phyloP scores from a whole-genome alignment of 2,113 vertebrate genomes.

The Hippocampus abdominalis region DNA sequence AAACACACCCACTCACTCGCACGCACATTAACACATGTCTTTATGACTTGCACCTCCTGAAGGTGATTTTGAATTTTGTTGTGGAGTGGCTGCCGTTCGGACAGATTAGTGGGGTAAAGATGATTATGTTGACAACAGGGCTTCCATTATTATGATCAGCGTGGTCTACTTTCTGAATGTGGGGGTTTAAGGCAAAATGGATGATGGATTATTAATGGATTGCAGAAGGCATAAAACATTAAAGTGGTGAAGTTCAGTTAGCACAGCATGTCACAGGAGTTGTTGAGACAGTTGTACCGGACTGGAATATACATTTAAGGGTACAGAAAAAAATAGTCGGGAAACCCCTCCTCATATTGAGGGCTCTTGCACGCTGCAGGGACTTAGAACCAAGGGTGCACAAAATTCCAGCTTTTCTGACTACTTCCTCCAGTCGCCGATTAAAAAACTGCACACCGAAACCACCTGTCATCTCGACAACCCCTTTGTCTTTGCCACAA shows the following conservation, averaged over 20 bases:
- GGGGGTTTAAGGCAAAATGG: neutral
- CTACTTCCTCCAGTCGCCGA: neutral
- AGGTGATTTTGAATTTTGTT: conserved; percentile 21
- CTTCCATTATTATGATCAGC: neutral
- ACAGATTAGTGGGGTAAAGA: neutral
- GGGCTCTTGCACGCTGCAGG: neutral
- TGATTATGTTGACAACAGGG: neutral
- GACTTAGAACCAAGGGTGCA: too few relatives aligned
- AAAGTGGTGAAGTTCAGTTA: neutral
- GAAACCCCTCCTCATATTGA: neutral
- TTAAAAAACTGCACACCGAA: neutral
- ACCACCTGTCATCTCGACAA: neutral
- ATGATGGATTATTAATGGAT: neutral
- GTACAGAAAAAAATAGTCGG: neutral
- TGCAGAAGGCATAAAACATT: neutral
- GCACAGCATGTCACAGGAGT: neutral
- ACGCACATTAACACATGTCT: neutral
- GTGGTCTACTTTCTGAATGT: neutral
- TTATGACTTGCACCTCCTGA: conserved; percentile 1
- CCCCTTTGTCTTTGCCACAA: neutral
- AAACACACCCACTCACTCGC: conserved; percentile 2
- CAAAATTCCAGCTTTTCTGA: neutral
- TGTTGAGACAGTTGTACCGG: neutral
- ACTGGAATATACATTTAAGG: neutral
- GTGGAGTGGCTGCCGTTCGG: neutral